Base-by-base conservation (phyloP, 1,140 invertebrate genomes). In the Camponotus vicinus region DNA sequence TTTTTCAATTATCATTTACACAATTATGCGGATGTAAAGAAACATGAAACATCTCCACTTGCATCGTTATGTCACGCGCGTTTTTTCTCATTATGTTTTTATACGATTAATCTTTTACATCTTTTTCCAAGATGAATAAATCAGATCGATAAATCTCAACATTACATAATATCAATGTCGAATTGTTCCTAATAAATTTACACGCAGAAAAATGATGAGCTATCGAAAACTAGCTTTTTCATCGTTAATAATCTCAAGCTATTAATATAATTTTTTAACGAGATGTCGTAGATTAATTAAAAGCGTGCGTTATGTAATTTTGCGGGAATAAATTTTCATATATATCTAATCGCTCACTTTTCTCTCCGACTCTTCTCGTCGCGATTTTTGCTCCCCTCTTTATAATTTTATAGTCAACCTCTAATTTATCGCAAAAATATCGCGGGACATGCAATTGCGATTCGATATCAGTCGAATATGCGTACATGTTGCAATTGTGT, bases 401-500 rank as follows among this genome's bases (percentile, higher is more conserved):
- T 45, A 21, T 27, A 13, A 45, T 59, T 52, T 78, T 64, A 55
- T n/a, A 63, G 42, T 86, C 69, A 21, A 21, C 15, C 9, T n/a
- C 7, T 40, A 42, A 64, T 55, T 73, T 73, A 83, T 73, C 52
- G 11, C 42, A 15, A 32, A 34, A 73, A 45, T 73, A 52, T 71
- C 37, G 40, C 45, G 49, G 18, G 27, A 57, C 32, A 71, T 80
- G 67, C 69, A 83, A 83, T 18, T 73, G 69, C 79, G 69, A 73
- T 63, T 83, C 34, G 52, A 45, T 83, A 83, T 45, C 55, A 13
- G 55, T 34, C 55, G 52, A 45, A 34, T 59, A 42, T 45, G 40
- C 15, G 34, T 66, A 55, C 34, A 40, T 45, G 83, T 64, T 82
- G 82, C 86, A 89, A 87, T 69, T 80, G 64, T 86, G 57, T 63